Evolutionary conservation across 2,113 vertebrate genomes (phyloP).

Genomic region (Actinemys pallida): DNA sequence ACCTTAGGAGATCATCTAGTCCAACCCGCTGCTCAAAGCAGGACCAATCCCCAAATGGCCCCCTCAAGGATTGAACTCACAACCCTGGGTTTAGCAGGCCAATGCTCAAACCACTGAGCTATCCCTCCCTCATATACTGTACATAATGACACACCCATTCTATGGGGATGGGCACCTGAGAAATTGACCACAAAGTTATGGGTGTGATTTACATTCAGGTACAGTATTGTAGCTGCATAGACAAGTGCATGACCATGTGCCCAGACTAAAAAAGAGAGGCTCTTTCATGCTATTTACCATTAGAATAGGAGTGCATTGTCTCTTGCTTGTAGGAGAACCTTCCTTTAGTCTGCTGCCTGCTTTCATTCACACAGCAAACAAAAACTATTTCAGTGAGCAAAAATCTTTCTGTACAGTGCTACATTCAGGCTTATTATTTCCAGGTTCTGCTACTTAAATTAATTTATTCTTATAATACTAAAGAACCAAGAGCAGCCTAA

Average conservation of each 20-base stretch:
- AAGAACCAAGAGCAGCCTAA: not conserved
- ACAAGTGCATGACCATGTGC: conserved; percentile 20
- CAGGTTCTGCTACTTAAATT: not conserved
- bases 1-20: no score
- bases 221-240: conserved; percentile 17
- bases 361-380: conserved; percentile 9
- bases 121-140: not conserved
- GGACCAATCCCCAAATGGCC: no score
- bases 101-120: no score
- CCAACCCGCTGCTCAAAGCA: no score
- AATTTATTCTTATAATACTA: not conserved
- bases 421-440: not conserved
- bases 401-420: not conserved
- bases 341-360: not conserved
- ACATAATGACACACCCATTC: conserved; percentile 32
- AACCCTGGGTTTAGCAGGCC: no score
- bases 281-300: conserved; percentile 46
- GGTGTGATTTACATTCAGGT: conserved; percentile 70
- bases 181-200: conserved; percentile 11
- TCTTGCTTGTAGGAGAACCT: not conserved
- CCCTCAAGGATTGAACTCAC: no score
- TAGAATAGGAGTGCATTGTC: conserved; percentile 5
- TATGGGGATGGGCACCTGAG: conserved; percentile 5
- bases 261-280: conserved; percentile 44
- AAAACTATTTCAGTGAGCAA: not conserved